Conservation (phyloP, 1,140 invertebrate genomes). For the Drosophila bocqueti region DNA sequence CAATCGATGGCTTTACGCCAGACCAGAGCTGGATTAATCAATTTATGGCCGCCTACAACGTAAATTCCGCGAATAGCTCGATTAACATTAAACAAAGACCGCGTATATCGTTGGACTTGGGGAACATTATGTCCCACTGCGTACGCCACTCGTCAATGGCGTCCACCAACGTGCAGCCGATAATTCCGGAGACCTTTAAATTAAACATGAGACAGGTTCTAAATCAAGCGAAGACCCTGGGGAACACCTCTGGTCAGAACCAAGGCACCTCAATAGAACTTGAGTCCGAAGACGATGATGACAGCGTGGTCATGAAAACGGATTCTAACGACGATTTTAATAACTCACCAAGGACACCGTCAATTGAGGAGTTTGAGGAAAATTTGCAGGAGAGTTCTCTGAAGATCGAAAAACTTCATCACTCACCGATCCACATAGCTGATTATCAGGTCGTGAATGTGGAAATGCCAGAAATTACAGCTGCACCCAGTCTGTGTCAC, state of each 20-base stretch:
- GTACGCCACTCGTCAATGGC: constrained; percentile 45
- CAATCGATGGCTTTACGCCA: constrained; percentile 67
- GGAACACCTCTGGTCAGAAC: constrained; percentile 45
- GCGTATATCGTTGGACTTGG: constrained; percentile 62
- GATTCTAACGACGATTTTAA: constrained; percentile 55
- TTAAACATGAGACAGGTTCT: constrained; percentile 10
- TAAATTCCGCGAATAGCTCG: constrained; percentile 67
- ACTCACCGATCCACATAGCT: background rate
- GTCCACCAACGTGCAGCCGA: constrained; percentile 3
- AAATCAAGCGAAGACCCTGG: constrained; percentile 54
- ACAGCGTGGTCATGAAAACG: constrained; percentile 55
- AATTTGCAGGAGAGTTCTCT: constrained; percentile 6
- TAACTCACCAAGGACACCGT: background rate
- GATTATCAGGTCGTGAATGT: background rate
- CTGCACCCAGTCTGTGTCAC: constrained; percentile 25
- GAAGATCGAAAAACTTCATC: constrained; percentile 71
- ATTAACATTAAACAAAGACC: constrained; percentile 63
- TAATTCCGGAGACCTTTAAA: background rate
- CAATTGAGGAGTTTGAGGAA: constrained; percentile 2
- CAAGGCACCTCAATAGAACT: constrained; percentile 43
- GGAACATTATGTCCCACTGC: constrained; percentile 77
- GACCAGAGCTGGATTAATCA: constrained; percentile 75
- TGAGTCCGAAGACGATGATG: constrained; percentile 33
- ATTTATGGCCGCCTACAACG: constrained; percentile 73
- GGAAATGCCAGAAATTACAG: background rate